Evolutionary conservation across 1,140 invertebrate species (phyloP), one percentile per base, ranked within the genome.

Genomic region (Drosophila busckii): DNA sequence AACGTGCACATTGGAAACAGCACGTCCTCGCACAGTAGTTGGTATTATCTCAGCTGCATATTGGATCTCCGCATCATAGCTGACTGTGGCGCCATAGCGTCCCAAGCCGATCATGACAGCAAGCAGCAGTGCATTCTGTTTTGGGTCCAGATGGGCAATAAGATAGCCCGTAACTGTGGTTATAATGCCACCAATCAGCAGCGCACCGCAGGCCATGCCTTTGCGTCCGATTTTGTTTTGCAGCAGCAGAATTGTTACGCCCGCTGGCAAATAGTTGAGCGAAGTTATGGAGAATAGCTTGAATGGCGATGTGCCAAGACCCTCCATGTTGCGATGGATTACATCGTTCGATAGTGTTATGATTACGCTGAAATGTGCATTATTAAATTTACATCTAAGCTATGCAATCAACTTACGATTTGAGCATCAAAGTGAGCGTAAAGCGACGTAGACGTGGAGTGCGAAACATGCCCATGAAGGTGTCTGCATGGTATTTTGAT

Each of bases 31-130:
- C 0, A 93, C 89, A 6, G 89, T 89, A 0, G 92, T 93, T 0
- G 92, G 92, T 19, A 91, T 90, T n/a, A 91, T 84, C 68, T 93
- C 92, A 1, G 91, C 90, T 4, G 91, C 90, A 65, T 92, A 93
- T 49, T 91, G 90, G 46, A 92, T 82, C 67, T 90, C 80, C 4
- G 91, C 89, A 66, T 91, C 90, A 75, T 92, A 93, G 2, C 91
- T 89, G 2, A 91, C 89, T 19, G 90, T 91, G 22, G 92, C 89
- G 9, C 89, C 89, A 50, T 92, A 89, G 22, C 92, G 88, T n/a
- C 91, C 91, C 32, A 91, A 62, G 2, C 91, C 88, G 6, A 78
- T 44, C 70, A 85, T 73, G 7, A 76, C 25, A 7, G 70, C 82
- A 19, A 85, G 10, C 3, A 85, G 25, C 0, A 85, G 1, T 3